These are phyloP conservation scores for Hippopotamyrus pictus DNA, from an alignment of 2,797 vertebrate genomes.

Conservation along the genomic window DNA sequence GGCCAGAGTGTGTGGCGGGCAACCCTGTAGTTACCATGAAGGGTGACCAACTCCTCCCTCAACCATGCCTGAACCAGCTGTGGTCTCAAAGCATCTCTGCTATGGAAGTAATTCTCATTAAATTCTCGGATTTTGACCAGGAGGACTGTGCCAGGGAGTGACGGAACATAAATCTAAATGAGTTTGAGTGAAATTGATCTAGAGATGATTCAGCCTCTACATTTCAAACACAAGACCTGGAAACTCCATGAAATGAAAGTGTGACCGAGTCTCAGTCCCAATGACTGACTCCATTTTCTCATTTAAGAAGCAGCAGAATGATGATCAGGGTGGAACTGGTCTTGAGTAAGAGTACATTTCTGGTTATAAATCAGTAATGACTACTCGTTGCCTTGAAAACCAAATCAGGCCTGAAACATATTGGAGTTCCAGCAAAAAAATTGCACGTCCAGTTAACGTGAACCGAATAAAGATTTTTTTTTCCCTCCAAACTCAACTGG, in stretches of 20 bases:
- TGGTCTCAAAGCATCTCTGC: background rate
- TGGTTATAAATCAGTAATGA: conserved; percentile 28
- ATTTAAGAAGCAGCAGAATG: conserved; percentile 2
- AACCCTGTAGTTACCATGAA: background rate
- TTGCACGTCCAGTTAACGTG: background rate
- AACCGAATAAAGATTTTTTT: background rate
- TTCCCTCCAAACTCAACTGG: background rate
- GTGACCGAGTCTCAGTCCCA: background rate
- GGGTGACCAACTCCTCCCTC: background rate
- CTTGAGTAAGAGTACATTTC: conserved; percentile 27
- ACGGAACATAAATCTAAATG: background rate
- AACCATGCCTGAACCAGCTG: background rate
- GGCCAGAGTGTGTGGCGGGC: background rate
- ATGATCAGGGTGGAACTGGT: conserved; percentile 20
- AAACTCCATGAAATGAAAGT: background rate
- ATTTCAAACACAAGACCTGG: background rate
- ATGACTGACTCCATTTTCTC: background rate
- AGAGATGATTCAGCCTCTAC: conserved; percentile 2
- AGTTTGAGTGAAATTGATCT: background rate
- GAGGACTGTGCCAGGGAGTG: background rate
- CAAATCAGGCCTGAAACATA: conserved; percentile 3
- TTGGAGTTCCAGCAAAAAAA: background rate
- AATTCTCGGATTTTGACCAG: background rate
- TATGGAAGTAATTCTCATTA: background rate
- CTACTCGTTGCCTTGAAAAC: background rate